A percentile compares a stretch with the other conserved stretches of the same genome.
These are phyloP conservation scores for Bombus affinis DNA, from an alignment of 1,140 invertebrate genomes.

Conservation along the genomic window DNA sequence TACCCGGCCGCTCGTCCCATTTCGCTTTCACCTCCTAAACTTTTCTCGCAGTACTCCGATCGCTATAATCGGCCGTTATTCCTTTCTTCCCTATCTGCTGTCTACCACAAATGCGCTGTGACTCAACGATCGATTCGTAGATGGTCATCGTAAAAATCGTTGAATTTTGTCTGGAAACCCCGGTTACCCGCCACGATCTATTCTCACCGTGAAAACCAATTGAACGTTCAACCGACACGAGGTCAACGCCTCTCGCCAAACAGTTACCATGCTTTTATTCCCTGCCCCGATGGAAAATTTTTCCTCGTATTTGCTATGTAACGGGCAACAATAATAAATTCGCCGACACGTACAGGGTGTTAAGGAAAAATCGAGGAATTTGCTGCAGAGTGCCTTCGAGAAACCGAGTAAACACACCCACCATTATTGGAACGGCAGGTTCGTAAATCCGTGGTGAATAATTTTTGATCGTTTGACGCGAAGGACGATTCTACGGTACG, in stretches of 20 bases:
- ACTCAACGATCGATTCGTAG: conserved; percentile 11
- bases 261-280: not conserved
- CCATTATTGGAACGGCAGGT: not conserved
- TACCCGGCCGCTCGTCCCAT: conserved; percentile 14
- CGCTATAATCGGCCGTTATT: not conserved
- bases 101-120: too few relatives aligned
- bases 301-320: not conserved
- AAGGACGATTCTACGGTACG: not conserved
- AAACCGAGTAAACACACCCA: not conserved
- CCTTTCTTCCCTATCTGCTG: too few relatives aligned
- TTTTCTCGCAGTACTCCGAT: conserved; percentile 6
- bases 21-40: conserved; percentile 40
- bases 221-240: not conserved
- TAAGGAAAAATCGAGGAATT: not conserved
- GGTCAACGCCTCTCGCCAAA: conserved; percentile 9
- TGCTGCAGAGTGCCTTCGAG: not conserved
- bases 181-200: not conserved
- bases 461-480: not conserved
- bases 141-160: not conserved
- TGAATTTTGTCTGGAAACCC: not conserved
- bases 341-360: not conserved
- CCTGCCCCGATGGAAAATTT: not conserved
- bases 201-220: not conserved
- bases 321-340: conserved; percentile 10
- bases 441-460: not conserved